Evolutionary conservation across 2,797 vertebrate genomes (phyloP), one percentile per base, ranked within the genome.

Genomic region (Hafferia zeledoni): DNA sequence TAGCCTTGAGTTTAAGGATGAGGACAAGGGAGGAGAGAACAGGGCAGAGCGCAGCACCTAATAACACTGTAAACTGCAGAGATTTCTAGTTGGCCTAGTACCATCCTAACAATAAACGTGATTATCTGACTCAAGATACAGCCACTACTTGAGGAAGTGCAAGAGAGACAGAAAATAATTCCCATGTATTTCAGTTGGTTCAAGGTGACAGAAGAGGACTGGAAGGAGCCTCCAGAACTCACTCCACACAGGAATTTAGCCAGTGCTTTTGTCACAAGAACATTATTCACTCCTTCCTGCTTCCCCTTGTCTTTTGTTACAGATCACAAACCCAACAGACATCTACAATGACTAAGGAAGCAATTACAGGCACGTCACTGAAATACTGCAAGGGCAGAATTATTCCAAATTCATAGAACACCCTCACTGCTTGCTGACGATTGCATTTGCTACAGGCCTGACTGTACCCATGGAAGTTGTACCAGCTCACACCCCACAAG

Each of bases 331-430:
- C 28, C 13, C 55, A 60, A 43, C 30, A 79, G 57, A 71, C 37
- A 68, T 14, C 85, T 70, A 37, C 6, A 2, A 63, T n/a, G 22
- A 85, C 68, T 71, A 53, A 63, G 80, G 61, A 44, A 92, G 50
- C 63, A 78, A 91, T 83, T 88, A 63, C 1, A 0, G 64, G 52
- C 31, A 63, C 0, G 0, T n/a, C 70, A 65, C 35, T 41, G 7
- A 78, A 89, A 69, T 19, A 68, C 20, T 30, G 30, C 63, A 76
- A 41, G 18, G 49, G 71, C 81, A 63, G 33, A 75, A 61, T 43
- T 72, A 44, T 11, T 72, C 41, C 1, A 0, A 70, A 82, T 67
- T 74, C 78, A 31, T 0, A 0, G 44, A 5, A 53, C 35, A 63
- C 9, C 24, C 31, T 80, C 41, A 41, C n/a, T 10, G 1, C 35